A percentile compares a stretch with the other conserved stretches of the same genome.
phyloP scores from a whole-genome alignment of 35 echinoderm and acorn worm genomes.

The Heliocidaris tuberculata region DNA sequence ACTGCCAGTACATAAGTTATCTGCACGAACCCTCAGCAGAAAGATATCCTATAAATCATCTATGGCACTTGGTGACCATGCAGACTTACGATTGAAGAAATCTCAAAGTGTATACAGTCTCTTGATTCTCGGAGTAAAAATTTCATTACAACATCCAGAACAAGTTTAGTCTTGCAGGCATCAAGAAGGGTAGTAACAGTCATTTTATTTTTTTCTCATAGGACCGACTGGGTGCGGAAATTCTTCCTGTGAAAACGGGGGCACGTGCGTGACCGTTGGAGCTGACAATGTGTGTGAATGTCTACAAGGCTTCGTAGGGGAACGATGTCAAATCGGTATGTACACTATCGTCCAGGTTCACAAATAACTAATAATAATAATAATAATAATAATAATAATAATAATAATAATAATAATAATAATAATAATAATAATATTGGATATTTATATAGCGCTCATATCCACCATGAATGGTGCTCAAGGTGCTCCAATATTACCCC shows the following conservation, averaged over 20 bases:
- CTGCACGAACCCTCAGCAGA: too few species aligned
- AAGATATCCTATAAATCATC: too few species aligned
- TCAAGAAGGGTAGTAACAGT: not conserved
- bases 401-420: too few species aligned
- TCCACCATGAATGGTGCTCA: too few species aligned
- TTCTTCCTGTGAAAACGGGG: conserved; percentile 34
- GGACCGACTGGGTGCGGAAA: not conserved
- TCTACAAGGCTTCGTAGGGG: conserved; percentile 46
- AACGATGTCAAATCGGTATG: conserved; percentile 15
- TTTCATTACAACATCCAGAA: not conserved
- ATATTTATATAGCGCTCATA: too few species aligned
- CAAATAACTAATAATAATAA: too few species aligned
- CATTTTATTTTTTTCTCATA: not conserved
- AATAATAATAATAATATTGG: too few species aligned
- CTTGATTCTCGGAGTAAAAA: not conserved
- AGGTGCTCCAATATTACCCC: too few species aligned
- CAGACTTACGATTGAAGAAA: not conserved
- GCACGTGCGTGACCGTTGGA: conserved; percentile 22
- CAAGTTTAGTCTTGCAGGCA: not conserved
- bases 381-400: too few species aligned
- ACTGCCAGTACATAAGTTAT: too few species aligned
- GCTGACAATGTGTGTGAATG: conserved; percentile 41
- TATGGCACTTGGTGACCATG: too few species aligned
- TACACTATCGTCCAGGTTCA: not conserved
- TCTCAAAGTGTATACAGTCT: not conserved